Percentiles rank a stretch among this genome's conserved stretches.
phyloP scores from a whole-genome alignment of 2,113 vertebrate species.

The Phaetusa simplex region DNA sequence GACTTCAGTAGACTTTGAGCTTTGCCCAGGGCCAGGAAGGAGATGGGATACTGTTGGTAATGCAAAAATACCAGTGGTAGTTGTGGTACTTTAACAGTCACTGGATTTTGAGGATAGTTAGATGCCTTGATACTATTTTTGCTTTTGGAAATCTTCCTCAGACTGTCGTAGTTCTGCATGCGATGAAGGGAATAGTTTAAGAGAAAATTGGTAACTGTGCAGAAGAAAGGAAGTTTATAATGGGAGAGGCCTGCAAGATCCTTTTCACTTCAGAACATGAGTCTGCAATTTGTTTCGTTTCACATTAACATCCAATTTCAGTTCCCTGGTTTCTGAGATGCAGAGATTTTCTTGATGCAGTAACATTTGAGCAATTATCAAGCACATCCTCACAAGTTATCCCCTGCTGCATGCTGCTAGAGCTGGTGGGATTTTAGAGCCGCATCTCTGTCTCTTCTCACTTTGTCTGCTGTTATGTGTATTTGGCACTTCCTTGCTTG shows the following conservation, averaged over 20 bases:
- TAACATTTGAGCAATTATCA: neutral
- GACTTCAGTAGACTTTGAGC: neutral
- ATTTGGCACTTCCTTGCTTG: neutral
- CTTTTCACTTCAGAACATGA: neutral
- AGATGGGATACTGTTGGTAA: neutral
- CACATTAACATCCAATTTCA: neutral
- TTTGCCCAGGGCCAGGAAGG: neutral
- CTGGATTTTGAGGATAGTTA: neutral
- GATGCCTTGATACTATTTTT: neutral
- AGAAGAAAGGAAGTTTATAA: neutral
- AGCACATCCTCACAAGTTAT: neutral
- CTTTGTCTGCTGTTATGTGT: neutral
- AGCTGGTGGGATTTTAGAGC: neutral
- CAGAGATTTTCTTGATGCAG: neutral
- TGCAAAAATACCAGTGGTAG: neutral
- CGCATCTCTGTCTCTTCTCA: neutral
- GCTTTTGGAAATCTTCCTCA: neutral
- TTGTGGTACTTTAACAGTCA: neutral
- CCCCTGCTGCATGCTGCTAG: neutral
- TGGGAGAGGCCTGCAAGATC: neutral
- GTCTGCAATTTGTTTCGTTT: neutral
- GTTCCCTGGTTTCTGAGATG: neutral
- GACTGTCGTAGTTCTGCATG: neutral
- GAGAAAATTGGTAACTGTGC: neutral
- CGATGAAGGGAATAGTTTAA: neutral